Evolutionary conservation across 2,888 invertebrate species (phyloP).

Genomic region (Tuta absoluta): DNA sequence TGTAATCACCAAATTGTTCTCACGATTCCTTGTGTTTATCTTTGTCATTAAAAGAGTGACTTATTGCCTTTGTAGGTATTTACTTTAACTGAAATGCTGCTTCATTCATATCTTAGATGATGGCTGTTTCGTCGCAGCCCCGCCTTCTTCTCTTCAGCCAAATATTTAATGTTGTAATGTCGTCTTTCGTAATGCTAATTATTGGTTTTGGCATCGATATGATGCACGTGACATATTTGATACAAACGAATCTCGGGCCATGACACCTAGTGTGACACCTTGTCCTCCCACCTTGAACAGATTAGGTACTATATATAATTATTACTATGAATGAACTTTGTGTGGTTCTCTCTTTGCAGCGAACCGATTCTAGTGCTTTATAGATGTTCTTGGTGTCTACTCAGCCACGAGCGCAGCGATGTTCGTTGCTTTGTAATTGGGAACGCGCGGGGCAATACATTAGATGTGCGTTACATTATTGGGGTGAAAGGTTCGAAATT

Average conservation of each 20-base stretch:
- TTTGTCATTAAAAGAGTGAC: neutral
- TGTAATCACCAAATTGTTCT: neutral
- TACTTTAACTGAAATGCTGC: neutral
- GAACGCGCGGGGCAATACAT: too few relatives aligned
- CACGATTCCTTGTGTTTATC: neutral
- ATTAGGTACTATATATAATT: too few relatives aligned
- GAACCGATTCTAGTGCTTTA: too few relatives aligned
- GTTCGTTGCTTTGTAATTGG: too few relatives aligned
- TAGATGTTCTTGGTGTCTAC: too few relatives aligned
- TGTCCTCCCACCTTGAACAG: neutral
- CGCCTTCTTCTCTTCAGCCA: constrained; percentile 37
- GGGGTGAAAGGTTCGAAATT: too few relatives aligned
- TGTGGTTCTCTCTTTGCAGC: too few relatives aligned
- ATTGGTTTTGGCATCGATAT: constrained; percentile 54
- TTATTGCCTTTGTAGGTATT: neutral
- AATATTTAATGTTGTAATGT: constrained; percentile 41
- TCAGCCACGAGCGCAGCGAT: too few relatives aligned
- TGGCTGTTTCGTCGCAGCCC: constrained; percentile 29
- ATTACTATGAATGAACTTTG: neutral
- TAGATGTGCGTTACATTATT: too few relatives aligned
- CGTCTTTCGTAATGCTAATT: constrained; percentile 44
- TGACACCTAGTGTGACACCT: neutral
- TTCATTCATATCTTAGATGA: neutral
- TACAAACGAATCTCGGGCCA: constrained; percentile 12
- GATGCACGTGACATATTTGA: constrained; percentile 46